phyloP scores from a whole-genome alignment of 2,797 vertebrate species.

The Peromyscus nudipes region DNA sequence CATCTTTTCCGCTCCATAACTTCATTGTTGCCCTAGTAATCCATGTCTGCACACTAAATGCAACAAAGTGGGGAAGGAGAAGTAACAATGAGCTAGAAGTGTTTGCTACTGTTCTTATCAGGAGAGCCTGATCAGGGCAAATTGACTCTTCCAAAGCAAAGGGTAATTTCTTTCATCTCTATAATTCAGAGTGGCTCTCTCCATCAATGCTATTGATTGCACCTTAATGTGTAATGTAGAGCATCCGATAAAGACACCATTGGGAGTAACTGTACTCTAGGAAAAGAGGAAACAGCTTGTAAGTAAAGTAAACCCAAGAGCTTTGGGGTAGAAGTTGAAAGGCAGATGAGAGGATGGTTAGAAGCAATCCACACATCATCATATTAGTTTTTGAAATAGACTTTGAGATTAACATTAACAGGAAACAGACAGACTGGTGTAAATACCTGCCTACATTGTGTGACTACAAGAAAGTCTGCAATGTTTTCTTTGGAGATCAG shows the following conservation, averaged over 20 bases:
- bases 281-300: slow-evolving; percentile 35
- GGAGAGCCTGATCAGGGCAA: slow-evolving; percentile 28
- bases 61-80: neutral
- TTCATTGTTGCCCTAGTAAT: slow-evolving; percentile 26
- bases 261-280: neutral
- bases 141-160: slow-evolving; percentile 58
- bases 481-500: neutral
- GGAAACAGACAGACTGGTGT: neutral
- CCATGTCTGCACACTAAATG: neutral
- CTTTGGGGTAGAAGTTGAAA: slow-evolving; percentile 32
- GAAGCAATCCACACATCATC: slow-evolving; percentile 31
- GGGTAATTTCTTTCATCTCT: slow-evolving; percentile 60
- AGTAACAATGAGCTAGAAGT: neutral
- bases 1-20: slow-evolving; percentile 1
- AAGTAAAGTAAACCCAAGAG: slow-evolving; percentile 48
- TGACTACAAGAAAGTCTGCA: neutral
- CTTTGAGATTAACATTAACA: neutral
- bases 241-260: slow-evolving; percentile 56
- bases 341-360: slow-evolving; percentile 40
- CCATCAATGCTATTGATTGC: slow-evolving; percentile 51
- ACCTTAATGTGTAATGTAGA: slow-evolving; percentile 46
- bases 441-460: neutral
- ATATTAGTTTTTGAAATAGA: slow-evolving; percentile 6
- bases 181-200: slow-evolving; percentile 47
- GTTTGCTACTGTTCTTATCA: neutral